phyloP scores from a whole-genome alignment of 1,140 invertebrate species.

The Euwallacea fornicatus region DNA sequence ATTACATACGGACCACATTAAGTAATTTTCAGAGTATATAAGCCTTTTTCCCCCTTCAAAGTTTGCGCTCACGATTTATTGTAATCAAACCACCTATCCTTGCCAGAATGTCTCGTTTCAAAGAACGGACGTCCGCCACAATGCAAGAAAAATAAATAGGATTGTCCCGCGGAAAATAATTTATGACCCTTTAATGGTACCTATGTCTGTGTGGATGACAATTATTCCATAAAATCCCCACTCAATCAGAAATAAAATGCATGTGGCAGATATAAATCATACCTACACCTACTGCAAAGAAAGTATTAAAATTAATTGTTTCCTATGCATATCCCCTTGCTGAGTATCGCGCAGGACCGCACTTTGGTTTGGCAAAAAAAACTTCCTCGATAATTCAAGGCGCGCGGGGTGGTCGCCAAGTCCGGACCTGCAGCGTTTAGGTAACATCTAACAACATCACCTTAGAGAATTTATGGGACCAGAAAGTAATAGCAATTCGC shows the following conservation, averaged over 20 bases:
- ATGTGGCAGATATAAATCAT: conserved; percentile 41
- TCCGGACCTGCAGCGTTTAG: conserved; percentile 17
- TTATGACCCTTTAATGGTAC: conserved; percentile 37
- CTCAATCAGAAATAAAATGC: conserved; percentile 41
- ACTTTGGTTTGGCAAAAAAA: conserved; percentile 2
- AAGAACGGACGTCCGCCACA: conserved; percentile 19
- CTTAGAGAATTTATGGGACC: conserved; percentile 33
- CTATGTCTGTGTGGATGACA: conserved; percentile 37
- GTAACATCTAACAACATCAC: conserved; percentile 29
- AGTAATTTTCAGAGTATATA: background rate
- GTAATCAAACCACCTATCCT: background rate
- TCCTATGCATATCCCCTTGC: conserved; percentile 37
- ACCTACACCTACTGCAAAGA: conserved; percentile 41
- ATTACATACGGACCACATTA: too few species aligned
- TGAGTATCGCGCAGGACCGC: conserved; percentile 12
- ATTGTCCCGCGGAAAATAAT: conserved; percentile 30
- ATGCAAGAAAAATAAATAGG: conserved; percentile 33
- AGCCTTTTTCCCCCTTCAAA: background rate
- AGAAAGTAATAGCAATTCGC: conserved; percentile 34
- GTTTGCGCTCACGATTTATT: background rate
- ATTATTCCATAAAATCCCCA: conserved; percentile 40
- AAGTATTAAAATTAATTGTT: conserved; percentile 42
- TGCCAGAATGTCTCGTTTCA: background rate
- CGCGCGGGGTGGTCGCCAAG: background rate
- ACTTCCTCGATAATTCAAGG: conserved; percentile 5